A percentile compares a stretch with the other conserved stretches of the same genome.
Conservation (phyloP, 2,888 invertebrate genomes). For the Epirrhoe alternata region DNA sequence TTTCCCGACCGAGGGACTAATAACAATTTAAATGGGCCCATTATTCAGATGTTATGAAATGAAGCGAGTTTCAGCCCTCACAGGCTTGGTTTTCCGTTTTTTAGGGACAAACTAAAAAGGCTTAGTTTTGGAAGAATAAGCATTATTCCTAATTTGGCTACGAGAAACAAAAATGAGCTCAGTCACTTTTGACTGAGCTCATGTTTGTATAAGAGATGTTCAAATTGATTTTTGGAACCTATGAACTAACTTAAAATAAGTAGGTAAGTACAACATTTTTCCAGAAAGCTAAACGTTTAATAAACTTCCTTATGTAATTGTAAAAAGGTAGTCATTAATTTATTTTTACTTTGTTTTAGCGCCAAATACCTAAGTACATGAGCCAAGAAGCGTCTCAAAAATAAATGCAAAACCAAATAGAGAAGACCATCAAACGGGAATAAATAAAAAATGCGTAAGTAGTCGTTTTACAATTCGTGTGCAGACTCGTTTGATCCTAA, state of each 20-base stretch:
- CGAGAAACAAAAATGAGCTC: too few relatives aligned
- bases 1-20: constrained; percentile 45
- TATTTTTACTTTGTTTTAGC: too few relatives aligned
- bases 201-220: too few relatives aligned
- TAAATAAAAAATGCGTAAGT: constrained; percentile 17
- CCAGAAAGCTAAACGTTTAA: too few relatives aligned
- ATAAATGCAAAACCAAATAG: constrained; percentile 9
- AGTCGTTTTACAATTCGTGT: constrained; percentile 60
- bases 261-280: too few relatives aligned
- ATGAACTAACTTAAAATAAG: too few relatives aligned
- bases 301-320: too few relatives aligned
- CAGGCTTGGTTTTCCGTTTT: constrained; percentile 13
- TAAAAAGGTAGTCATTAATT: too few relatives aligned
- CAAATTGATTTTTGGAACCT: too few relatives aligned
- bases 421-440: constrained; percentile 12
- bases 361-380: background rate
- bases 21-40: constrained; percentile 44
- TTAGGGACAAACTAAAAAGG: background rate
- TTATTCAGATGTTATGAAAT: constrained; percentile 40
- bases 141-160: too few relatives aligned
- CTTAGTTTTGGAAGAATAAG: too few relatives aligned
- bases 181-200: too few relatives aligned
- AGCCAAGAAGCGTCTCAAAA: background rate
- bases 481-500: constrained; percentile 61
- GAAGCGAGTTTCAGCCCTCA: constrained; percentile 24